These are phyloP conservation scores for Rhingia campestris DNA, from an alignment of 2,888 invertebrate species.

Conservation along the genomic window DNA sequence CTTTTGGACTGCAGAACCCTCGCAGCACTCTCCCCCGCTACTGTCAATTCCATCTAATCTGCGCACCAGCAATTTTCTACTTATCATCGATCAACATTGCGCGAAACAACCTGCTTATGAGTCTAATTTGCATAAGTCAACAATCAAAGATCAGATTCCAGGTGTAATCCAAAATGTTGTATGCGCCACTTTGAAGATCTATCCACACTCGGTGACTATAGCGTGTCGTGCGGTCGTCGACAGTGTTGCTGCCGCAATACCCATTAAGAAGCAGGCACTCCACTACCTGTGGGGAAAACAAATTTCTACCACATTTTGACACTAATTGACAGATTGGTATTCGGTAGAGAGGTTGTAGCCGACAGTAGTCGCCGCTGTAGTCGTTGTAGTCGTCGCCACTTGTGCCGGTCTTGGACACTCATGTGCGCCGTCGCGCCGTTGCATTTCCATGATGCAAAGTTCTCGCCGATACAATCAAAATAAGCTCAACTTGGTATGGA, in stretches of 20 bases:
- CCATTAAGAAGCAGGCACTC: constrained; percentile 41
- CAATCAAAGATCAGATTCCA: constrained; percentile 66
- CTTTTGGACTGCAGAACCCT: not conserved
- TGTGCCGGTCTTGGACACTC: constrained; percentile 28
- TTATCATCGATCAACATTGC: constrained; percentile 64
- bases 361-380: constrained; percentile 61
- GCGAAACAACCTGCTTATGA: constrained; percentile 50
- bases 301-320: constrained; percentile 72
- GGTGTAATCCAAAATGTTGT: constrained; percentile 69
- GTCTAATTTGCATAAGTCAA: constrained; percentile 70
- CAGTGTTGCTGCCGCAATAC: constrained; percentile 27
- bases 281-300: constrained; percentile 71
- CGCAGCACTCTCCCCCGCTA: not conserved
- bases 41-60: constrained; percentile 8
- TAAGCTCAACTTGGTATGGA: constrained; percentile 60
- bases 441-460: constrained; percentile 50
- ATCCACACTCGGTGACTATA: constrained; percentile 3
- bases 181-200: constrained; percentile 68
- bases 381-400: constrained; percentile 9
- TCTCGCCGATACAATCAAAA: constrained; percentile 56
- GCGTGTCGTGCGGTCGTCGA: constrained; percentile 14
- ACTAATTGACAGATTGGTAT: constrained; percentile 74
- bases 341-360: constrained; percentile 56
- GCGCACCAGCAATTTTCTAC: constrained; percentile 33
- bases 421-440: constrained; percentile 5